Base-by-base conservation (phyloP, 2,888 invertebrate genomes). In the Thereva nobilitata region DNA sequence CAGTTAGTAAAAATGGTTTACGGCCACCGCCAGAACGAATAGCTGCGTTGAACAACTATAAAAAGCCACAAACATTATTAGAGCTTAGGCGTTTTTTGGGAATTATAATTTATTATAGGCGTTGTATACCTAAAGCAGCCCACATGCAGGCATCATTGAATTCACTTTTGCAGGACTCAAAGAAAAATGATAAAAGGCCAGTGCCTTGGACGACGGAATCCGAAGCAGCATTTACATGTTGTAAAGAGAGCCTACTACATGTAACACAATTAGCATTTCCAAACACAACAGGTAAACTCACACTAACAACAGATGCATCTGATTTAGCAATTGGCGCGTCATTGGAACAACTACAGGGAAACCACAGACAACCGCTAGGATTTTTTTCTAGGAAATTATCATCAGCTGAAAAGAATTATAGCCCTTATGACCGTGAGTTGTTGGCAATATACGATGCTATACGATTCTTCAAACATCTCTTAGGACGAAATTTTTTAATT, bases 151-250 rank as follows among this genome's bases (percentile, higher is more conserved):
- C 38, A 10, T 6, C 23, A 38, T n/a, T 59, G 9, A 47, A 59
- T 10, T 4, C 9, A 49, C 10, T 59, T 59, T 10, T 49, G 12
- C 38, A 9, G 9, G 9, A 50, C 1, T 5, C 35, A 3, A 50
- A 61, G 23, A 61, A 61, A 40, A 50, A 61, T 50, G 50, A 50
- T 34, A 35, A 50, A 50, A 42, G 37, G 10, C 37, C 45, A n/a
- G 38, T 59, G 4, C 44, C 44, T 35, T 57, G 57, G 44, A n/a
- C n/a, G n/a, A n/a, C n/a, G n/a, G n/a, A n/a, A n/a, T n/a, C 55
- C 6, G 41, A 12, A n/a, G 9, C 35, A 40, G 41, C 55, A 35
- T 55, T 55, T 12, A n/a, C 35, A 41, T n/a, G 8, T 23, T 41
- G 10, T 37, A 55, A 41, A 41, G 12, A 23, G 1, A 40, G 41